Base-by-base conservation (phyloP, 2,113 vertebrate genomes). In the Ophiodon elongatus region DNA sequence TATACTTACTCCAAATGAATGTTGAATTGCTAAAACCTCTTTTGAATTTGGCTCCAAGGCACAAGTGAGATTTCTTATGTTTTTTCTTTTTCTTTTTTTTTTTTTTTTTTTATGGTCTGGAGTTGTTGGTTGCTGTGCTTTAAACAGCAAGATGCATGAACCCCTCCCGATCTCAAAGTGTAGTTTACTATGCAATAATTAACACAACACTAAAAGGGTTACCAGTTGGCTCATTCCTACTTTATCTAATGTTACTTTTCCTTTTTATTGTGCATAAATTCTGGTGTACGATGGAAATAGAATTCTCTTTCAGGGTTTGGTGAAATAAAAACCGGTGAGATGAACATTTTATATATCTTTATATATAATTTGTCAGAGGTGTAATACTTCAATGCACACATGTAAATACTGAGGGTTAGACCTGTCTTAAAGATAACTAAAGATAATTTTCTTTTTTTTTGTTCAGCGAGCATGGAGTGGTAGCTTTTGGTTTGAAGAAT, bases 141-240 rank as follows among this genome's bases (percentile, higher is more conserved):
- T 66, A 56, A 62, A 70, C 80, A 35, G 79, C 77, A n/a, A 80
- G 67, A 83, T 62, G 87, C 89, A 87, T 88, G 90, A 19, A 17
- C 50, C 76, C 72, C 25, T 65, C 31, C 66, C 19, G 41, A 80
- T 76, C 82, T 79, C 87, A 77, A 91, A 93, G 83, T 93, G 87
- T 84, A 86, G 91, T 92, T 89, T 90, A 90, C 93, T 95, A 95
- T 95, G 94, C 94, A 95, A 94, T 88, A 79, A 91, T 85, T 87
- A 85, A 90, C 68, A 70, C 37, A 39, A 91, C 80, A 89, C 78
- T 82, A 84, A 88, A 86, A 80, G 33, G 69, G 65, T 79, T 80
- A 65, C 60, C 25, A 17, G 77, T n/a, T n/a, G n/a, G n/a, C n/a
- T n/a, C n/a, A n/a, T 67, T 85, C 19, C 17, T 85, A 66, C 73